Base-by-base conservation (phyloP, 92 coral and sea anemone species). In the Zoanthus gigantus region DNA sequence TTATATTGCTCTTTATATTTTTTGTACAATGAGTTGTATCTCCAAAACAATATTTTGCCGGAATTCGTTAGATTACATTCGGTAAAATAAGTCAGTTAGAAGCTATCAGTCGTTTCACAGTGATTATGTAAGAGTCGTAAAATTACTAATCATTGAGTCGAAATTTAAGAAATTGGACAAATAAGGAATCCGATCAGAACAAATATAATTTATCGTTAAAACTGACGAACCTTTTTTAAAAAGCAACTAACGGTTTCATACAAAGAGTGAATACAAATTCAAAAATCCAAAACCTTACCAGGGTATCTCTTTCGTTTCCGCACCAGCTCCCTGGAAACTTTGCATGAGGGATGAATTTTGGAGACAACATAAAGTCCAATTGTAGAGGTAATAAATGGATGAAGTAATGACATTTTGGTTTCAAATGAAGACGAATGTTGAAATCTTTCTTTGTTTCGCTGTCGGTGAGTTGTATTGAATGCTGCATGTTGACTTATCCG, bases 321-420 rank as follows among this genome's bases (percentile, higher is more conserved):
- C 5, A n/a, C 69, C 7, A 48, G 58, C 44, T 76, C 60, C 63
- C 80, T 76, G n/a, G 60, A 15, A 48, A 28, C 50, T 48, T 30
- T 14, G 63, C 48, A 76, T 18, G 34, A 23, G 7, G 69, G 69
- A 63, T 18, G 63, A 48, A 14, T 12, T 12, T 14, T 12, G 16
- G 63, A 48, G 80, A 76, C 45, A 14, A 76, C 4, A 50, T 76
- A 76, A 29, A 50, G n/a, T 48, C 63, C 80, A 23, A 48, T 9
- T 18, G 42, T 76, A 28, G 63, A 58, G 6, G 44, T 14, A 50
- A 48, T 4, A 29, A 48, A 8, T 76, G 34, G 80, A 52, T 50
- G 32, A 76, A 50, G 18, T 76, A 52, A 50, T 48, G 44, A 9
- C 80, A 76, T 76, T 17, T 76, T 28, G 0, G 44, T 23, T n/a